Conservation (phyloP, 2,797 vertebrate species). For the Ammospiza maritima region DNA sequence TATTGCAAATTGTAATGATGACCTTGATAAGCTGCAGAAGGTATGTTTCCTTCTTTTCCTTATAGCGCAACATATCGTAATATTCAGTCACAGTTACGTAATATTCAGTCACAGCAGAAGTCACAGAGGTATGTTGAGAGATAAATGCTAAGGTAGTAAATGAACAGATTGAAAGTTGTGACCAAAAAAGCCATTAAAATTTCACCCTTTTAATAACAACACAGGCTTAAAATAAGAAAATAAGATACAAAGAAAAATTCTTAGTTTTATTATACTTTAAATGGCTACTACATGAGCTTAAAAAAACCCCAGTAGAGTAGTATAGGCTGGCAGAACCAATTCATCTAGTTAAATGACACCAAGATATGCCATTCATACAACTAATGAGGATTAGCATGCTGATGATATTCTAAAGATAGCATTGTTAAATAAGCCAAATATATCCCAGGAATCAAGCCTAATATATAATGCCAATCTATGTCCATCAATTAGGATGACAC, state of each 20-base stretch:
- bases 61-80: constrained; percentile 39
- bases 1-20: constrained; percentile 48
- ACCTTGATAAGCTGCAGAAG: constrained; percentile 53
- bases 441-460: constrained; percentile 65
- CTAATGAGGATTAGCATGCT: constrained; percentile 69
- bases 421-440: constrained; percentile 72
- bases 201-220: not conserved
- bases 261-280: not conserved
- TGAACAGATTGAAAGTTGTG: not conserved
- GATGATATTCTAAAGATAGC: constrained; percentile 67
- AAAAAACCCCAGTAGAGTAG: not conserved
- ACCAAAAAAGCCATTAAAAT: not conserved
- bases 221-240: not conserved
- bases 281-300: not conserved
- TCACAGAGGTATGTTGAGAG: not conserved
- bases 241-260: not conserved
- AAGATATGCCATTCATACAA: constrained; percentile 57
- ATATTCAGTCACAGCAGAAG: not conserved
- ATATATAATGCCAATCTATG: constrained; percentile 44
- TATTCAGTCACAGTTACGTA: too few relatives aligned
- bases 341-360: constrained; percentile 65
- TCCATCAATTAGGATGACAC: constrained; percentile 62
- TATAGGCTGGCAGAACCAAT: constrained; percentile 15
- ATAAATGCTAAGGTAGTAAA: not conserved
- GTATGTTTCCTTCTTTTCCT: constrained; percentile 36